A percentile compares a stretch with the other conserved stretches of the same genome.
Conservation (phyloP, 2,888 invertebrate species). For the Acanthosepion esculentum region DNA sequence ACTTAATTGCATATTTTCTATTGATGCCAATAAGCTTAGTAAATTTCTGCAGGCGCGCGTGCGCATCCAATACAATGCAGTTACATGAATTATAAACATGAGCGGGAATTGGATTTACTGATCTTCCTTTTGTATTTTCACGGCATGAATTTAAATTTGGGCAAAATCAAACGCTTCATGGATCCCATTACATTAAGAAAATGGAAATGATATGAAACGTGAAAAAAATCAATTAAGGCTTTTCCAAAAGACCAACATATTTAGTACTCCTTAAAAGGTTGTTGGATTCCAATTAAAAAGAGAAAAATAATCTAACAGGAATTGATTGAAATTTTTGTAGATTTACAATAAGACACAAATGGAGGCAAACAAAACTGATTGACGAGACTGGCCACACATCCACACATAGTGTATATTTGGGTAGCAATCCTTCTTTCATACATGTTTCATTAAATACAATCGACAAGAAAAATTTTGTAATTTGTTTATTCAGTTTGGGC, state of each 20-base stretch:
- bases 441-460: too few species aligned
- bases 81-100: background rate
- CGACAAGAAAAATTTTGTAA: too few species aligned
- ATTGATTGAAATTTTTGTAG: background rate
- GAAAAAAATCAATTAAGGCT: background rate
- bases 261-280: background rate
- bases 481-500: too few species aligned
- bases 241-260: background rate
- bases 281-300: background rate
- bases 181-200: background rate
- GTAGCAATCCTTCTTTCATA: too few species aligned
- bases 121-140: background rate
- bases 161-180: background rate
- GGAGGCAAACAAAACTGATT: too few species aligned
- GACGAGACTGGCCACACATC: too few species aligned
- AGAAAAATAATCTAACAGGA: background rate
- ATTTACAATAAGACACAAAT: background rate
- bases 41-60: too few species aligned
- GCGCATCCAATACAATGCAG: background rate
- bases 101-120: background rate
- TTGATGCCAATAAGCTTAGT: too few species aligned
- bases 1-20: too few species aligned
- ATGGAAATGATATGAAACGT: background rate
- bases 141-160: background rate
- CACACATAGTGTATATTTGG: too few species aligned